phyloP scores from a whole-genome alignment of 2,888 invertebrate genomes.

The Megamerina dolium region DNA sequence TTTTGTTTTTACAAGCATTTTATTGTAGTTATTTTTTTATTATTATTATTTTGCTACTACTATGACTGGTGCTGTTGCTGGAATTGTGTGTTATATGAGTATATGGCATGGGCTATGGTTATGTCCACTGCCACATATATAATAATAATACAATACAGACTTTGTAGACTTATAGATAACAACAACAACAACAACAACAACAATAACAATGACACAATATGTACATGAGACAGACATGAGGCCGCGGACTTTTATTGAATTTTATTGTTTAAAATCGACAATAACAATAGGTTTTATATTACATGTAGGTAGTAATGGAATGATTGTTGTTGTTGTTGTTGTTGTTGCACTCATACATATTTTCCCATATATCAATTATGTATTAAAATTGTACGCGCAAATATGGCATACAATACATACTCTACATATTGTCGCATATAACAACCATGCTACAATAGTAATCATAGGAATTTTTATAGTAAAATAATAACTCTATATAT shows the following conservation, averaged over 20 bases:
- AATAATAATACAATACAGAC: neutral
- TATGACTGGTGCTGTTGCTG: neutral
- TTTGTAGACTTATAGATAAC: neutral
- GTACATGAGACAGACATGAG: neutral
- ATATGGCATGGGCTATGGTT: neutral
- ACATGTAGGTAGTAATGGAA: no score
- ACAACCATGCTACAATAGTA: no score
- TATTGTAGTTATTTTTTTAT: no score
- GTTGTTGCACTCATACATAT: no score
- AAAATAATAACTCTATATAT: no score
- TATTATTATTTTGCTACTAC: neutral
- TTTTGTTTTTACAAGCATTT: no score
- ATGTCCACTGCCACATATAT: neutral
- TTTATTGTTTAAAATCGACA: neutral
- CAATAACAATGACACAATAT: neutral
- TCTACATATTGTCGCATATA: no score
- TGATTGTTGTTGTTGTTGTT: no score
- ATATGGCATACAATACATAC: no score
- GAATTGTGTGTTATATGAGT: neutral
- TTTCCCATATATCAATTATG: no score
- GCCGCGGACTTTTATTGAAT: neutral
- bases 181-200: neutral
- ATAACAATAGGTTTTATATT: neutral
- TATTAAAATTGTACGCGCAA: no score
- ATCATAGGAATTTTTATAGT: no score